Evolutionary conservation across 2,888 invertebrate species (phyloP).

Genomic region (Dasypogon diadema): DNA sequence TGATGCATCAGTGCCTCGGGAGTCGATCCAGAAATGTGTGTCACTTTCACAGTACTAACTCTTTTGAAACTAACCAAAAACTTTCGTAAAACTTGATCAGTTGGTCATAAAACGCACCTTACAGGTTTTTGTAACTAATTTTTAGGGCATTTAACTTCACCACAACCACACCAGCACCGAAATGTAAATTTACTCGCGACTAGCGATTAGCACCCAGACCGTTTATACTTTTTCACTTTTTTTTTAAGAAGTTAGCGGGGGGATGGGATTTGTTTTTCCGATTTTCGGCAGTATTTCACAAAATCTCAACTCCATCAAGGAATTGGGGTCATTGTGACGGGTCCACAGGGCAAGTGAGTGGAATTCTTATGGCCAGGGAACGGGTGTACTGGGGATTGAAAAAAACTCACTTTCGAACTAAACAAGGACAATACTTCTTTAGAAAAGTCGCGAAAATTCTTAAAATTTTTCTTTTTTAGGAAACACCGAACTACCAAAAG

Average conservation of each 20-base stretch:
- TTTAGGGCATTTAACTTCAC: slow-evolving; percentile 45
- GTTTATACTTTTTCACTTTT: slow-evolving; percentile 37
- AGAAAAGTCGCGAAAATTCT: background rate
- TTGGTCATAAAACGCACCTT: slow-evolving; percentile 14
- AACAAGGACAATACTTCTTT: background rate
- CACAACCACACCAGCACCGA: slow-evolving; percentile 4
- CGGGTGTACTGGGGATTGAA: no score
- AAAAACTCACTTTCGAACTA: background rate
- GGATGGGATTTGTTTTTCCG: no score
- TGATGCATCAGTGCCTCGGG: background rate
- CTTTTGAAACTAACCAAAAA: slow-evolving; percentile 13
- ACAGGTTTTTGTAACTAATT: slow-evolving; percentile 26
- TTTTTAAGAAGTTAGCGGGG: slow-evolving; percentile 3
- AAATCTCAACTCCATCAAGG: background rate
- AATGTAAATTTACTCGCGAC: slow-evolving; percentile 32
- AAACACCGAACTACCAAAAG: no score
- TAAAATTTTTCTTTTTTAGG: background rate
- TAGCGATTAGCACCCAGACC: slow-evolving; percentile 53
- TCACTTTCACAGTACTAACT: slow-evolving; percentile 37
- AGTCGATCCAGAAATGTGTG: slow-evolving; percentile 24
- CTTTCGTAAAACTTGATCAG: slow-evolving; percentile 37
- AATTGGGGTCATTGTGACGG: slow-evolving; percentile 36
- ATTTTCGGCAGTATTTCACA: no score
- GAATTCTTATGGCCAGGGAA: background rate
- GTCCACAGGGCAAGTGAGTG: background rate